These are phyloP conservation scores for Tautogolabrus adspersus DNA, from an alignment of 2,113 vertebrate species.

Conservation along the genomic window DNA sequence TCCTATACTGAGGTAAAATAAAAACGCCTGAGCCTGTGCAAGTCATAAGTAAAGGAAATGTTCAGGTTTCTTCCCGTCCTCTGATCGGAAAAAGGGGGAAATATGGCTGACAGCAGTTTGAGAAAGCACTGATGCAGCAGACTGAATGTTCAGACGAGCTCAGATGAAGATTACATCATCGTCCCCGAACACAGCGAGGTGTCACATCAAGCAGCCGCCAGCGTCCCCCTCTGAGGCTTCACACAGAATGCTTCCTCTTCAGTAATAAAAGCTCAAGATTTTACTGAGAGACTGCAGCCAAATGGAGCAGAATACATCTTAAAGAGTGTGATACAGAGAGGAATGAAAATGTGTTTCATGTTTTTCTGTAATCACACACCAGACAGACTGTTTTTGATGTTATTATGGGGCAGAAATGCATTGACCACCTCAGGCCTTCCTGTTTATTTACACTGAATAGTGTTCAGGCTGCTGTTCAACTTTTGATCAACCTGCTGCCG, in stretches of 20 bases:
- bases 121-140: constrained; percentile 28
- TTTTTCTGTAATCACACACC: not conserved
- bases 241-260: not conserved
- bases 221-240: not conserved
- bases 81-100: not conserved
- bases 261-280: not conserved
- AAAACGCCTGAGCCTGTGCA: not conserved
- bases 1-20: not conserved
- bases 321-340: not conserved
- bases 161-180: constrained; percentile 39
- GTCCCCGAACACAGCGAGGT: constrained; percentile 31
- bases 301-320: not conserved
- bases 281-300: not conserved
- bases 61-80: not conserved
- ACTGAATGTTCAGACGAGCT: constrained; percentile 18
- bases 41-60: not conserved
- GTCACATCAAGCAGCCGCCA: constrained; percentile 28
- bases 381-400: not conserved
- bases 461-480: not conserved
- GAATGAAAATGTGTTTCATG: not conserved
- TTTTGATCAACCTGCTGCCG: not conserved
- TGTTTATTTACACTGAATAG: not conserved
- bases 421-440: not conserved
- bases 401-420: too few species aligned
- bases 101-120: constrained; percentile 1